Evolutionary conservation across 2,888 invertebrate genomes (phyloP), one percentile per base, ranked within the genome.

Genomic region (Dasypogon diadema): DNA sequence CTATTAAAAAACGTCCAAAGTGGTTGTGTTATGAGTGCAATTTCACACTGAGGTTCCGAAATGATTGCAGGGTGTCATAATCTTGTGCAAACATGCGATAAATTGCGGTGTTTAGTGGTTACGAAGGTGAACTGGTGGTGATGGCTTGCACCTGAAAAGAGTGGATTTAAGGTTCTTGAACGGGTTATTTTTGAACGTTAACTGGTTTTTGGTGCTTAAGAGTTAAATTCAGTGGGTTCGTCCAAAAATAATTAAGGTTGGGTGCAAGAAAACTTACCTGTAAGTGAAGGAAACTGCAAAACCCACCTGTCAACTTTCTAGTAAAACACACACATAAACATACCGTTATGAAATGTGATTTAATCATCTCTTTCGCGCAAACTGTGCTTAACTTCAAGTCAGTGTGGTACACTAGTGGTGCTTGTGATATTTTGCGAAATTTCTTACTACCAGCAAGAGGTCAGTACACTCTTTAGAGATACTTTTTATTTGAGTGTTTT

Each of bases 231-330:
- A 2, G 12, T 12, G 42, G n/a, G 42, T 12, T 42, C n/a, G 8
- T 3, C 12, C n/a, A 12, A 8, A n/a, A 12, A 42, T 12, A 42
- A 42, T 42, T 42, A 6, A 6, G 12, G n/a, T 42, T 42, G 0
- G n/a, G n/a, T 42, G 10, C n/a, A 42, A 42, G 42, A 42, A 42
- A 42, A 42, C n/a, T 42, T 42, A 42, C n/a, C 42, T 68, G 46
- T 16, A 16, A 68, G 54, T 72, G 55, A 12, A 42, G 42, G 55
- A 72, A 72, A 72, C 72, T 72, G 72, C 72, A 68, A 76, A 77
- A 77, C 77, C 77, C 77, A 77, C 77, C 77, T 77, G 77, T 77
- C 77, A 77, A 77, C 75, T 76, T 75, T 77, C 74, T 78, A 56
- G 73, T 58, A 73, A 24, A 58, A 73, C 73, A 73, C 73, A 56